Conservation (phyloP, 1,140 invertebrate genomes). For the Sinella curviseta region DNA sequence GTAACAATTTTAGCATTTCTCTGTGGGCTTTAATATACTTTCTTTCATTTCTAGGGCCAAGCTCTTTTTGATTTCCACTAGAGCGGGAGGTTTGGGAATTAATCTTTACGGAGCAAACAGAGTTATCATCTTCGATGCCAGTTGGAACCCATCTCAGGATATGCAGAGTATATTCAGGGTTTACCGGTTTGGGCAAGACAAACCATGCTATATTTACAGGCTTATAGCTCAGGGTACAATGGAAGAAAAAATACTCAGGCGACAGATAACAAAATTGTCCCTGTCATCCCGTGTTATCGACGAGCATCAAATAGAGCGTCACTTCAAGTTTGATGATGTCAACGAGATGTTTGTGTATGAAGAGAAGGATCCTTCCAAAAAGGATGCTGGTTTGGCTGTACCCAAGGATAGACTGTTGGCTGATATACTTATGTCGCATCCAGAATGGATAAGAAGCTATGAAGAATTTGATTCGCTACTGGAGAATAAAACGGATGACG, state of each 20-base stretch:
- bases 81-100: constrained; percentile 91
- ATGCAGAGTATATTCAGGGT: constrained; percentile 97
- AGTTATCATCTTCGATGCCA: constrained; percentile 95
- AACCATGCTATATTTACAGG: constrained; percentile 94
- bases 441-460: constrained; percentile 72
- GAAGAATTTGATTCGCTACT: constrained; percentile 93
- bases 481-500: constrained; percentile 87
- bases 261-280: constrained; percentile 92
- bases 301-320: constrained; percentile 93
- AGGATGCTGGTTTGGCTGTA: constrained; percentile 51
- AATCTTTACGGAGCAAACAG: constrained; percentile 94
- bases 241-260: constrained; percentile 98
- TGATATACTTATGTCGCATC: constrained; percentile 74
- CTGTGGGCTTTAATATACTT: too few species aligned
- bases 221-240: constrained; percentile 92
- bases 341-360: constrained; percentile 83
- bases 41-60: constrained; percentile 63
- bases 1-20: too few species aligned
- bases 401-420: constrained; percentile 80
- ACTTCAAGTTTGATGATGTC: constrained; percentile 86
- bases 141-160: constrained; percentile 97
- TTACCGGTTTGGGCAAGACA: constrained; percentile 88
- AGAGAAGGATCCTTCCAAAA: constrained; percentile 66
- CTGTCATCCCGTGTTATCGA: constrained; percentile 92
- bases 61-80: constrained; percentile 92